Percentiles rank a stretch among this genome's conserved stretches.
phyloP scores from a whole-genome alignment of 2,888 invertebrate species.

The Molanna angustata region DNA sequence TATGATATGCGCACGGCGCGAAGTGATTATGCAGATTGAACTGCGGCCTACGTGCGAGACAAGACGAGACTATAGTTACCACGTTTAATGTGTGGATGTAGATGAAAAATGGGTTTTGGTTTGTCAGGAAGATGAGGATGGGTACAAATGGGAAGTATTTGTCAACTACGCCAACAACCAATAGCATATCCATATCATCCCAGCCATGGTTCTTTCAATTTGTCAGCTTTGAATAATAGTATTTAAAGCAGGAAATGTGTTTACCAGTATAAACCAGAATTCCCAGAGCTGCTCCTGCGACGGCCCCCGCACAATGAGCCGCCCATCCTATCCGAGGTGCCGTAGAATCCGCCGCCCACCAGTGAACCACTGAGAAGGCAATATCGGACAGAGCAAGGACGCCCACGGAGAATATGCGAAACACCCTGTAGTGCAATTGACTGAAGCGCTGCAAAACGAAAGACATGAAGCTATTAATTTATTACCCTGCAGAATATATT shows the following conservation, averaged over 20 bases:
- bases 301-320: slow-evolving; percentile 68
- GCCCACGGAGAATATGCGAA: slow-evolving; percentile 58
- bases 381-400: slow-evolving; percentile 66
- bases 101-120: too few relatives aligned
- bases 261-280: slow-evolving; percentile 55
- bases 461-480: not conserved
- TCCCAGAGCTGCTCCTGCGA: slow-evolving; percentile 63
- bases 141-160: too few relatives aligned
- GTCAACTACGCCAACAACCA: too few relatives aligned
- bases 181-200: too few relatives aligned
- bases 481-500: not conserved
- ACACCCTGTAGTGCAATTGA: slow-evolving; percentile 36
- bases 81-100: too few relatives aligned
- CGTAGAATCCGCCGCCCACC: slow-evolving; percentile 42
- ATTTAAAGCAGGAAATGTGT: too few relatives aligned
- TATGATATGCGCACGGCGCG: not conserved
- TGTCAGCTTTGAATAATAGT: too few relatives aligned
- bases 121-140: too few relatives aligned
- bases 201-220: too few relatives aligned
- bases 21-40: not conserved
- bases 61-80: too few relatives aligned
- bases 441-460: slow-evolving; percentile 44
- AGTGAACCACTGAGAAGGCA: slow-evolving; percentile 52
- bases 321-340: slow-evolving; percentile 60
- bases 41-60: too few relatives aligned